Percentiles rank a stretch among this genome's conserved stretches.
phyloP scores from a whole-genome alignment of 1,140 invertebrate genomes.

The Palaemon carinicauda region DNA sequence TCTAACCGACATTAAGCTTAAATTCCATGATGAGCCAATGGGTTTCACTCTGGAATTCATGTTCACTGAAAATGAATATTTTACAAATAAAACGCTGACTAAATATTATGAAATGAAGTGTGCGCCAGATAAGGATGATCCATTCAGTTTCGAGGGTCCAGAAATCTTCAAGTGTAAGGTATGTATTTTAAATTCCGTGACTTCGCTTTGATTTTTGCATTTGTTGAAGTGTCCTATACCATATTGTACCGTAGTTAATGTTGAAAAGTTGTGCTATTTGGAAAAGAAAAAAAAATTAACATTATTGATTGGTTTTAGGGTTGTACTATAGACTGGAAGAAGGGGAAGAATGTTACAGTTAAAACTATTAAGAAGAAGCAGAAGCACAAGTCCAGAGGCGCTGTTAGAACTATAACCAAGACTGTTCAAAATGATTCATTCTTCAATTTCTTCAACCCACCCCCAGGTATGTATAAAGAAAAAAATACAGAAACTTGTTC shows the following conservation, averaged over 20 bases:
- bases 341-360: slow-evolving; percentile 96
- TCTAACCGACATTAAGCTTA: slow-evolving; percentile 89
- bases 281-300: no score
- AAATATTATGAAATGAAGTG: slow-evolving; percentile 97
- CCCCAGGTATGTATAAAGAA: slow-evolving; percentile 71
- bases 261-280: background rate
- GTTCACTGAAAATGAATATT: slow-evolving; percentile 95
- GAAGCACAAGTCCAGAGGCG: slow-evolving; percentile 94
- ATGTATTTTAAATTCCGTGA: slow-evolving; percentile 60
- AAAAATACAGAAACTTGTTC: no score
- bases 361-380: slow-evolving; percentile 98
- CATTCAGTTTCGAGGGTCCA: slow-evolving; percentile 96
- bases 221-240: background rate
- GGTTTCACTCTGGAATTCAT: slow-evolving; percentile 93
- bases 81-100: slow-evolving; percentile 91
- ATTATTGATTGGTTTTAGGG: slow-evolving; percentile 71
- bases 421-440: slow-evolving; percentile 94
- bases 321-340: slow-evolving; percentile 92
- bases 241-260: background rate
- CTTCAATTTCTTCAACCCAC: slow-evolving; percentile 98
- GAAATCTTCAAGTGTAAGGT: slow-evolving; percentile 96
- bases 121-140: slow-evolving; percentile 87
- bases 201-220: background rate
- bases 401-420: slow-evolving; percentile 92
- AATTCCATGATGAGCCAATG: slow-evolving; percentile 74